Evolutionary conservation across 2,113 vertebrate species (phyloP).

Genomic region (Equus przewalskii): DNA sequence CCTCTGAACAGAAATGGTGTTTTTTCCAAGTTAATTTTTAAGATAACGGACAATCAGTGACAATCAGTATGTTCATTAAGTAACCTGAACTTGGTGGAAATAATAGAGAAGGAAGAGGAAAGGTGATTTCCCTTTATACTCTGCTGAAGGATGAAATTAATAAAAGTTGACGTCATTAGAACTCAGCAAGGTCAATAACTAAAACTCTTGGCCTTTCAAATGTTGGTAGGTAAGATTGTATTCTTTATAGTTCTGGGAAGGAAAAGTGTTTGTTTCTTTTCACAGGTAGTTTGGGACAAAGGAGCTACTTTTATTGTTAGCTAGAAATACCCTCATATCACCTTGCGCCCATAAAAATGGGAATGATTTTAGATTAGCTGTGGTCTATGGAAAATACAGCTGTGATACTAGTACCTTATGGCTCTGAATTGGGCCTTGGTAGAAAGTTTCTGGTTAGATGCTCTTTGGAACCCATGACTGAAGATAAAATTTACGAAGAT

Average conservation of each 20-base stretch:
- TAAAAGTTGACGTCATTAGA: constrained; percentile 78
- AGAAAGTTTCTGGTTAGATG: constrained; percentile 16
- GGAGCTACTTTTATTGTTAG: constrained; percentile 37
- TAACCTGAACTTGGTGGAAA: constrained; percentile 57
- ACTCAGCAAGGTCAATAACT: constrained; percentile 67
- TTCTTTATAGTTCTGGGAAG: background rate
- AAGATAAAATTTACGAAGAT: constrained; percentile 27
- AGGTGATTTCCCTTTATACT: constrained; percentile 70
- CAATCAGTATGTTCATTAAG: constrained; percentile 57
- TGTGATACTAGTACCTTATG: background rate
- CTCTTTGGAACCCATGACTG: background rate
- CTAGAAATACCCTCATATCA: background rate
- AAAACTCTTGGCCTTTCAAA: constrained; percentile 79
- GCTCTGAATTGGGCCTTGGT: background rate
- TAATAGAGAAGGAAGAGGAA: constrained; percentile 37
- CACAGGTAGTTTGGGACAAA: constrained; percentile 64
- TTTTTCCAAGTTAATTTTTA: constrained; percentile 63
- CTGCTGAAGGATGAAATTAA: constrained; percentile 80
- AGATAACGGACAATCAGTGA: background rate
- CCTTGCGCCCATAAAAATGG: background rate
- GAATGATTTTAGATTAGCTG: background rate
- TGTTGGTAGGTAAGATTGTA: constrained; percentile 73
- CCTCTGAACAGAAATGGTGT: background rate
- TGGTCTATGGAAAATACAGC: background rate
- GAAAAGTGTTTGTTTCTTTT: constrained; percentile 56